phyloP scores from a whole-genome alignment of 1,140 invertebrate species.

The Heterodera schachtii region DNA sequence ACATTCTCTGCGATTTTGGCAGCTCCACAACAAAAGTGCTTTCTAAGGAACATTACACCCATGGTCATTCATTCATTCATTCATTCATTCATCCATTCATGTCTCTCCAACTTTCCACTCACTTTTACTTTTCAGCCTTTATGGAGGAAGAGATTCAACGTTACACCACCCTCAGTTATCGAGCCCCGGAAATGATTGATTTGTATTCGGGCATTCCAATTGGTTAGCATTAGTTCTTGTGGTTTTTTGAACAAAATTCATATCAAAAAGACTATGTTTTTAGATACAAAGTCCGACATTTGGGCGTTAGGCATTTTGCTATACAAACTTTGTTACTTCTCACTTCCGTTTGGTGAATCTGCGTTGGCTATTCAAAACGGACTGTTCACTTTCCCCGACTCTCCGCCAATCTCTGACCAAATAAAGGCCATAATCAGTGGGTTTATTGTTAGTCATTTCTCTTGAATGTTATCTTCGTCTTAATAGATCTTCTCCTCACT shows the following conservation, averaged over 20 bases:
- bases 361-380: conserved; percentile 88
- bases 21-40: conserved; percentile 63
- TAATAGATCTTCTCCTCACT: conserved; percentile 53
- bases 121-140: conserved; percentile 8
- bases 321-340: conserved; percentile 89
- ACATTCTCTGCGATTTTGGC: conserved; percentile 64
- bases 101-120: too few relatives aligned
- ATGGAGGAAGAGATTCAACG: conserved; percentile 88
- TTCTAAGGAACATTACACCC: conserved; percentile 47
- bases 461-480: conserved; percentile 9
- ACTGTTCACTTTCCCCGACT: conserved; percentile 78
- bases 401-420: conserved; percentile 49
- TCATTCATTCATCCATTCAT: too few relatives aligned
- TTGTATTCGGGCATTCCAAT: conserved; percentile 84
- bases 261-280: conserved; percentile 10
- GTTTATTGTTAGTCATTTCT: conserved; percentile 21
- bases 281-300: conserved; percentile 57
- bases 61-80: not conserved
- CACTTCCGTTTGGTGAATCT: conserved; percentile 88
- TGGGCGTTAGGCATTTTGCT: conserved; percentile 85
- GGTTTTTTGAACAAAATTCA: conserved; percentile 5
- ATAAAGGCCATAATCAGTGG: conserved; percentile 62
- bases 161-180: conserved; percentile 89
- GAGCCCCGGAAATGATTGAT: conserved; percentile 93
- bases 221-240: conserved; percentile 74